Percentiles rank a stretch among this genome's conserved stretches.
These are phyloP conservation scores for Amphipoea lucens DNA, from an alignment of 2,888 invertebrate genomes.

Conservation along the genomic window DNA sequence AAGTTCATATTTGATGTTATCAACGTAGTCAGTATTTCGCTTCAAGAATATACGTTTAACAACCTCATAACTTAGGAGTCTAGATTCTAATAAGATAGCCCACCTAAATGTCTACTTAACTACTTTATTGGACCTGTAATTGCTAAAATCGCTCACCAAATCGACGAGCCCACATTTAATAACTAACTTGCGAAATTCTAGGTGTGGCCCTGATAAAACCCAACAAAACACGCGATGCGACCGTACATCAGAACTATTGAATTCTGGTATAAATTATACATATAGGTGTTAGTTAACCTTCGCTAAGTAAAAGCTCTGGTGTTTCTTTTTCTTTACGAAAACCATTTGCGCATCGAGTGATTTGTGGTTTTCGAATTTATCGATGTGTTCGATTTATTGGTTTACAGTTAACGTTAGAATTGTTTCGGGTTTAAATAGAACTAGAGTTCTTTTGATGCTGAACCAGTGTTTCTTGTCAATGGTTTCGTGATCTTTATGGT, in stretches of 20 bases:
- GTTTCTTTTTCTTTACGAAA: constrained; percentile 67
- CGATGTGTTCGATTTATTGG: constrained; percentile 66
- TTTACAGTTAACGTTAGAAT: constrained; percentile 64
- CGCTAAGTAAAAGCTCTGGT: constrained; percentile 62
- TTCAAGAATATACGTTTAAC: constrained; percentile 10
- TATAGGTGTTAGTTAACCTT: constrained; percentile 64
- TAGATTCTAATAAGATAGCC: constrained; percentile 40
- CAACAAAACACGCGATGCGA: constrained; percentile 76
- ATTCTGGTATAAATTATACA: constrained; percentile 49
- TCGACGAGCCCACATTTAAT: constrained; percentile 65
- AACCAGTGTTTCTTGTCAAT: constrained; percentile 62
- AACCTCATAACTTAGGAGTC: constrained; percentile 27
- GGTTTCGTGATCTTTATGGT: constrained; percentile 51
- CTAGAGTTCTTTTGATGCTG: constrained; percentile 65
- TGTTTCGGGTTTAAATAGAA: constrained; percentile 64
- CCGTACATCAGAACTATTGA: constrained; percentile 76
- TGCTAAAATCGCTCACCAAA: constrained; percentile 50
- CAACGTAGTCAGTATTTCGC: constrained; percentile 16
- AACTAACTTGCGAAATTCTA: constrained; percentile 71
- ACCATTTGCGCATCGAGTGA: constrained; percentile 69
- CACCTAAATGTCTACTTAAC: constrained; percentile 50
- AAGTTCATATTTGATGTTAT: constrained; percentile 28
- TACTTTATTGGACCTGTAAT: constrained; percentile 57
- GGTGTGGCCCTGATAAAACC: constrained; percentile 80
- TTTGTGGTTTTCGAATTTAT: constrained; percentile 67